phyloP scores from a whole-genome alignment of 2,888 invertebrate genomes.

The Drosophila crucigera region DNA sequence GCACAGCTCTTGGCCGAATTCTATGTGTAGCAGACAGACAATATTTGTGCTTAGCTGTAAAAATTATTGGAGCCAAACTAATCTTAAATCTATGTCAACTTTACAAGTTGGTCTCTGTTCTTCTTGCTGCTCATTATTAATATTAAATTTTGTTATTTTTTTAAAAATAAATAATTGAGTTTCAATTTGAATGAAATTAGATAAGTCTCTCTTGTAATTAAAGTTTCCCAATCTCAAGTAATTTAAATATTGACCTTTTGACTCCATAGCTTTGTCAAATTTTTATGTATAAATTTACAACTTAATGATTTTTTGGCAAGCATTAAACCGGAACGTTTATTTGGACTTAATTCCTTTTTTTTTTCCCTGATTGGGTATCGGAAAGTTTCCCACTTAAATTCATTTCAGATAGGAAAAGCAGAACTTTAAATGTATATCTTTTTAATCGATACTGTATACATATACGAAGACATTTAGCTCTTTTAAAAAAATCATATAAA shows the following conservation, averaged over 20 bases:
- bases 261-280: background rate
- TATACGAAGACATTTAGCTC: background rate
- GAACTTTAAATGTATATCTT: background rate
- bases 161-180: background rate
- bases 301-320: too few relatives aligned
- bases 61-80: slow-evolving; percentile 6
- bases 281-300: too few relatives aligned
- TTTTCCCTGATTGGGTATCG: background rate
- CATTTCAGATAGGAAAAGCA: background rate
- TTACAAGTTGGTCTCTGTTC: background rate
- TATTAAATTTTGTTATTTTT: background rate
- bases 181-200: background rate
- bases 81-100: slow-evolving; percentile 18
- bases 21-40: slow-evolving; percentile 14
- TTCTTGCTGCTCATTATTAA: background rate
- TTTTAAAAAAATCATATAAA: background rate
- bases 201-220: background rate
- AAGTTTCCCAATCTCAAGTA: background rate
- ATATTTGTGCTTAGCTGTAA: slow-evolving; percentile 1
- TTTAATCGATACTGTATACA: background rate
- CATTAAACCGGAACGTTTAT: too few relatives aligned
- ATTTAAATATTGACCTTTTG: background rate
- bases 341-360: too few relatives aligned
- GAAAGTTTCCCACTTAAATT: background rate
- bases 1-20: slow-evolving; percentile 30